Conservation (phyloP, 2,797 vertebrate genomes). For the Lerista edwardsae region DNA sequence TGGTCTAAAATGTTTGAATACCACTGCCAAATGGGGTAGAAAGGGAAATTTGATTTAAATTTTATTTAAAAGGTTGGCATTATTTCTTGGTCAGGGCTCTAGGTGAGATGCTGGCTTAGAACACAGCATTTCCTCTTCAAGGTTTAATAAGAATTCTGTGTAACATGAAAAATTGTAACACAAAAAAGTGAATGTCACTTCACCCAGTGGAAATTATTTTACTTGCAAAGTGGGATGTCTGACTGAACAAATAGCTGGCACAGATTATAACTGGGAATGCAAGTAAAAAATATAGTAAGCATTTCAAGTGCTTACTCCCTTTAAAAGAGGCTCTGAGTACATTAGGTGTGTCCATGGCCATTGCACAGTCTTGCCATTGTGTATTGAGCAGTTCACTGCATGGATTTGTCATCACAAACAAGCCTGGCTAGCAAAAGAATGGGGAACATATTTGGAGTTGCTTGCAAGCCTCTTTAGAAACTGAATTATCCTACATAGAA, state of each 20-base stretch:
- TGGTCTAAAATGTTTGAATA: no score
- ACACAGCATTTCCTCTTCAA: neutral
- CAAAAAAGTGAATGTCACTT: neutral
- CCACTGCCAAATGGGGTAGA: neutral
- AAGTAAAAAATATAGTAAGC: neutral
- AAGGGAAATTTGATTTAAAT: neutral
- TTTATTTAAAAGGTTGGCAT: no score
- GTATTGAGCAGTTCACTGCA: conserved; percentile 16
- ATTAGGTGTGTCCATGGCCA: neutral
- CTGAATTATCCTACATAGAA: conserved; percentile 49
- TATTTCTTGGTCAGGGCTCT: neutral
- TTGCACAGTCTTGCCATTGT: neutral
- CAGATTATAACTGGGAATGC: neutral
- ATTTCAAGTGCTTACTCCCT: neutral
- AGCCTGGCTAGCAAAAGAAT: conserved; percentile 9
- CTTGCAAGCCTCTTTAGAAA: conserved; percentile 48
- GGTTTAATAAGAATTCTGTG: neutral
- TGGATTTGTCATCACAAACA: conserved; percentile 1
- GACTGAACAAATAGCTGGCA: neutral
- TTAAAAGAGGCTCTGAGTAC: neutral
- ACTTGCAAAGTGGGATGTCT: neutral
- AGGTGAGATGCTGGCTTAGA: neutral
- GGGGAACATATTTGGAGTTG: conserved; percentile 33
- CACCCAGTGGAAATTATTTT: neutral
- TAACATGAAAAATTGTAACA: neutral